A percentile compares a stretch with the other conserved stretches of the same genome.
Conservation (phyloP, 2,888 invertebrate genomes). For the Saturnia pavonia region DNA sequence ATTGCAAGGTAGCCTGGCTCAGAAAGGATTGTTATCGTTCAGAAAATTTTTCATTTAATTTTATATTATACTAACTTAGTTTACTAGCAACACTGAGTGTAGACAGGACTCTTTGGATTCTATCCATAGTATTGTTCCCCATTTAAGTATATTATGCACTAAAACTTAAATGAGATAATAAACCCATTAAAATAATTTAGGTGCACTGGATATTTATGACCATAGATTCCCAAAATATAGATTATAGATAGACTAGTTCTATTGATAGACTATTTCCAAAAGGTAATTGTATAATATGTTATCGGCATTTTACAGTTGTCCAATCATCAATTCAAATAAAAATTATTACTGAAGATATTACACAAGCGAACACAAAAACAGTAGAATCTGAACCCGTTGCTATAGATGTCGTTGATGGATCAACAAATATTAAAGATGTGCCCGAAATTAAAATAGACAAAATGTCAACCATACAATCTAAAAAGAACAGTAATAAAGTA, state of each 20-base stretch:
- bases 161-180: neutral
- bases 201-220: neutral
- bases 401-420: slow-evolving; percentile 25
- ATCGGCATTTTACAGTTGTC: neutral
- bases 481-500: slow-evolving; percentile 20
- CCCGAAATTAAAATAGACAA: slow-evolving; percentile 16
- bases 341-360: slow-evolving; percentile 14
- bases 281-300: neutral
- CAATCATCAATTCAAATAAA: slow-evolving; percentile 22
- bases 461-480: slow-evolving; percentile 10
- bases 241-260: neutral
- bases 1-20: neutral
- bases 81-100: too few relatives aligned
- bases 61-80: too few relatives aligned
- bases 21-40: neutral
- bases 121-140: too few relatives aligned
- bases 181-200: neutral
- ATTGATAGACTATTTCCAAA: neutral
- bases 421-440: slow-evolving; percentile 19
- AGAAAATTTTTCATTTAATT: too few relatives aligned
- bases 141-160: neutral
- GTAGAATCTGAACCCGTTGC: slow-evolving; percentile 16
- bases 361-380: slow-evolving; percentile 21
- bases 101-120: too few relatives aligned
- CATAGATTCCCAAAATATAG: neutral